Evolutionary conservation across 2,888 invertebrate species (phyloP), one percentile per base, ranked within the genome.

Genomic region (Strigamia crassipes): DNA sequence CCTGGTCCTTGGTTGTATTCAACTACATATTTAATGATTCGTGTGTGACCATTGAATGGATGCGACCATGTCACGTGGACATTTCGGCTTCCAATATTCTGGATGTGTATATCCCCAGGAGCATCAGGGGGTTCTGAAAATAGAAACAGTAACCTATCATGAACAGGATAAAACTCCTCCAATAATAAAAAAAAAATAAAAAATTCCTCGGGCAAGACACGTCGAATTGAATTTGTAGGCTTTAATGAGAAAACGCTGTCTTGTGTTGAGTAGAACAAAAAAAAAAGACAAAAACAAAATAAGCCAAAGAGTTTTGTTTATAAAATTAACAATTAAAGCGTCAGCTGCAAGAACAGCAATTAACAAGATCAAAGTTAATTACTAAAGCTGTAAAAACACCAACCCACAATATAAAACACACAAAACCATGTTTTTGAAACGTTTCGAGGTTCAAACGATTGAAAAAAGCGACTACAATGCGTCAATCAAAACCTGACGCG

Each of bases 1-100:
- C 80, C 66, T 81, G 27, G 27, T 8, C 46, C 81, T 66, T 81
- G 27, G 31, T 86, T 86, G 83, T 86, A 87, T 83, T 87, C 86
- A 8, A 89, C 84, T 12, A 86, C 85, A 84, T 87, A 88, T 61
- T 84, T 84, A 8, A 84, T 83, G 42, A 89, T 85, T 27, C 86
- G 85, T 46, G 86, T 87, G 84, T 89, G 88, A 13, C 88, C 88
- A 83, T 88, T 86, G 83, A 87, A 88, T 1, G 88, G 87, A 34
- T 85, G 84, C 27, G 85, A 83, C 88, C 88, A 89, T 8, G 85
- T 82, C 9, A 89, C 79, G 0, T 84, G 84, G 4, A 87, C 86
- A 41, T 84, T 84, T 0, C 87, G 85, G 82, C 88, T 88, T 18
- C 86, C 85, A 13, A 85, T 84, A 61, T 85, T 85, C 13, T 85